Evolutionary conservation across 2,888 invertebrate species (phyloP).

Genomic region (Acleris cristana): DNA sequence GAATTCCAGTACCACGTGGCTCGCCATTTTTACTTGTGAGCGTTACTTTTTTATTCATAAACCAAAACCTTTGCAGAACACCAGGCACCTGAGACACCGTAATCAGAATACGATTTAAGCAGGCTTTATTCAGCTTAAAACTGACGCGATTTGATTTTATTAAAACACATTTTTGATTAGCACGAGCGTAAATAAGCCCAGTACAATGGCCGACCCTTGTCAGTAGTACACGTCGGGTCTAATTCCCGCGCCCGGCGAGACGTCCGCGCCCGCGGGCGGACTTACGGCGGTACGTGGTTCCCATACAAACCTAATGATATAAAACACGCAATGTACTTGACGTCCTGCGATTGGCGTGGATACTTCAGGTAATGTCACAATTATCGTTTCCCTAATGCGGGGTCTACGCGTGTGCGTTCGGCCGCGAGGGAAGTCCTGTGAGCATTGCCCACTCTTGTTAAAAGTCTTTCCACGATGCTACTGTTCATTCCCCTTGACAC

Average conservation of each 20-base stretch:
- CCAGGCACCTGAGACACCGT: background rate
- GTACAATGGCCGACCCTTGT: slow-evolving; percentile 69
- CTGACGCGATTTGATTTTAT: slow-evolving; percentile 36
- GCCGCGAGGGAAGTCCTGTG: too few relatives aligned
- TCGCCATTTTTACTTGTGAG: too few relatives aligned
- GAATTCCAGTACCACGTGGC: too few relatives aligned
- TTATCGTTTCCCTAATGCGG: too few relatives aligned
- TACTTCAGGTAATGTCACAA: too few relatives aligned
- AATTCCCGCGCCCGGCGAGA: slow-evolving; percentile 53
- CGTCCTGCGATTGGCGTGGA: too few relatives aligned
- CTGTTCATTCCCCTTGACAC: too few relatives aligned
- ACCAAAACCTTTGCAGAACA: background rate
- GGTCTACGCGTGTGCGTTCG: too few relatives aligned
- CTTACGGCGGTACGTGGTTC: slow-evolving; percentile 11
- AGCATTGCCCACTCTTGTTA: too few relatives aligned
- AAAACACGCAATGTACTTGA: background rate
- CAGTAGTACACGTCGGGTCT: slow-evolving; percentile 70
- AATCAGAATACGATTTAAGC: background rate
- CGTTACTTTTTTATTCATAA: too few relatives aligned
- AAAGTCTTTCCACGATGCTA: too few relatives aligned
- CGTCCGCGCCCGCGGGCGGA: slow-evolving; percentile 7
- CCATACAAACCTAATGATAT: background rate
- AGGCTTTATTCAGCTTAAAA: slow-evolving; percentile 18
- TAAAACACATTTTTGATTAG: slow-evolving; percentile 31
- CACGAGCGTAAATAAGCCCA: slow-evolving; percentile 40